Evolutionary conservation across 1,140 invertebrate genomes (phyloP), one percentile per base, ranked within the genome.

Genomic region (Cylas formicarius): DNA sequence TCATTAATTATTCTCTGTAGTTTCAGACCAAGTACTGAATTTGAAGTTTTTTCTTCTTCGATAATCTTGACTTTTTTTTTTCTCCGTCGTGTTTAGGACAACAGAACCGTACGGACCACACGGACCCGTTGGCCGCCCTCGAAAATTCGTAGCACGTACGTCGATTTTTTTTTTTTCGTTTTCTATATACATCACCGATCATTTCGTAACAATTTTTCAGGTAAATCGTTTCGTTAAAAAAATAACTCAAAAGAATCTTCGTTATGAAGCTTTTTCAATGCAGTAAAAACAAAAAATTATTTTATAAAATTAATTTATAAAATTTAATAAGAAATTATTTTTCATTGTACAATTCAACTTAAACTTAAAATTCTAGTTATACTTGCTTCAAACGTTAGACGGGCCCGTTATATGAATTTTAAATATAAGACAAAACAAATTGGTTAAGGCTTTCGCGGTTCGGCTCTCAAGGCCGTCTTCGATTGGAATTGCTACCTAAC

Each of bases 61-160:
- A 21, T 35, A 9, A 34, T 8, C 36, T 33, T 23, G 3, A n/a
- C 13, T 6, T 23, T 23, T 33, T 10, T 44, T 18, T 46, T 34
- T 10, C 41, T 35, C 34, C 35, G 22, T 38, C 8, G 27, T 41
- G 45, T 39, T 20, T 37, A 34, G 28, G 42, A 33, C 29, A 16
- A 20, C 37, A 37, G 18, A 29, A 27, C 13, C 37, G 37, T 34
- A 48, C 45, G 22, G 38, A 48, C 34, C 16, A 7, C 23, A 41
- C 21, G 21, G 35, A 48, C 31, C 45, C 45, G 11, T 28, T 48
- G 38, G 31, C 37, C 21, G 10, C 35, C 35, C 38, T 14, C 42
- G 19, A 40, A 41, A 48, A 48, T 48, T 48, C 42, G 31, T 48
- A 48, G 37, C 38, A 48, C 45, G 45, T 48, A 48, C 29, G 45